Conservation (phyloP, 2,888 invertebrate species). For the Pachydiplax longipennis region DNA sequence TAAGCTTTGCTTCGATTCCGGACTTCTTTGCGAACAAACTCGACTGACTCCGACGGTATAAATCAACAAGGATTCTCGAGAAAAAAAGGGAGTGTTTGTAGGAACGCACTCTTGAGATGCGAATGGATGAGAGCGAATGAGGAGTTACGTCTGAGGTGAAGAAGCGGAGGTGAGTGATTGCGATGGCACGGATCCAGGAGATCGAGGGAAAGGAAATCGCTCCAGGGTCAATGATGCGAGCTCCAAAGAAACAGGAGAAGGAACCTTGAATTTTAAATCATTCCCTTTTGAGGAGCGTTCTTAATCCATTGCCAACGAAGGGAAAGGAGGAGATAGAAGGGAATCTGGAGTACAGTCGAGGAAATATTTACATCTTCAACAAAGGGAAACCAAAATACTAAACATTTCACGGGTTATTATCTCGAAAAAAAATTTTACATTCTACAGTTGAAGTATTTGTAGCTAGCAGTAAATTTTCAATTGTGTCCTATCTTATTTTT, state of each 20-base stretch:
- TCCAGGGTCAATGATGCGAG: background rate
- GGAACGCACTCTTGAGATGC: background rate
- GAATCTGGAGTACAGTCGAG: background rate
- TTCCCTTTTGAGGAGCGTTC: background rate
- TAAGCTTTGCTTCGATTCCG: no score
- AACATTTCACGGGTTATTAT: no score
- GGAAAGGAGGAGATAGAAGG: background rate
- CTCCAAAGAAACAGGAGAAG: background rate
- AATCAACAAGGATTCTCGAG: no score
- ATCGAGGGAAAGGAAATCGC: background rate
- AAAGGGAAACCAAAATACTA: no score
- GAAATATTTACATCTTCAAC: background rate
- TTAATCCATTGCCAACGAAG: background rate
- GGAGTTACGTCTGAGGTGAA: background rate
- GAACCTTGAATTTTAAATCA: slow-evolving; percentile 21
- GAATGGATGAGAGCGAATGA: background rate
- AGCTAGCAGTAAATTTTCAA: no score
- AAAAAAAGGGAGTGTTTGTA: background rate
- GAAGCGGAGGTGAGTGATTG: background rate
- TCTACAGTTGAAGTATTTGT: no score
- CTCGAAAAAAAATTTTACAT: no score
- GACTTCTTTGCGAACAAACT: background rate
- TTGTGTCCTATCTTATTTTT: no score
- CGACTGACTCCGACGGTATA: background rate
- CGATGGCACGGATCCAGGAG: background rate